These are phyloP conservation scores for Lipotes vexillifer DNA, from an alignment of 2,113 vertebrate species.

Conservation along the genomic window DNA sequence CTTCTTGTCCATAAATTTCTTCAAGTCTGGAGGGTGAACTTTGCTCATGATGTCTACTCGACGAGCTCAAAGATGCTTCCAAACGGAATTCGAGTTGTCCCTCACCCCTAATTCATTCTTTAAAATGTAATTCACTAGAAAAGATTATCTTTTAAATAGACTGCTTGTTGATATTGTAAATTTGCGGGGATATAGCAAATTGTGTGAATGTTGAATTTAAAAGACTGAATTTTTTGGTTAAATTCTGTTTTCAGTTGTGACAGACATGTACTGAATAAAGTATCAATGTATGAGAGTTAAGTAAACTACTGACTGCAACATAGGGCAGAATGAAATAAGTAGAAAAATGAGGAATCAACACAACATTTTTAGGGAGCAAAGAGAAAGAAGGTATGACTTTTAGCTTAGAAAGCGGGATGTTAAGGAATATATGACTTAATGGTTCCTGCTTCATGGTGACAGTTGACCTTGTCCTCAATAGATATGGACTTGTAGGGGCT, in stretches of 20 bases:
- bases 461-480: slow-evolving; percentile 1
- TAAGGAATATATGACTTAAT: not conserved
- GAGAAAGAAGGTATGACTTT: not conserved
- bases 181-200: not conserved
- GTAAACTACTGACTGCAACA: not conserved
- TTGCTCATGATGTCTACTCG: too few relatives aligned
- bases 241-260: not conserved
- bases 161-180: not conserved
- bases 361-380: not conserved
- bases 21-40: too few relatives aligned
- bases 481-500: not conserved
- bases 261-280: not conserved
- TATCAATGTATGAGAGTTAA: not conserved
- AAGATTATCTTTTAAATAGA: slow-evolving; percentile 14
- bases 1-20: too few relatives aligned
- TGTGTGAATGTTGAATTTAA: not conserved
- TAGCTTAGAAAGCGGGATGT: not conserved
- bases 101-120: not conserved
- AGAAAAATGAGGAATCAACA: not conserved
- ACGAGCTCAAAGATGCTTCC: too few relatives aligned
- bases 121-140: not conserved
- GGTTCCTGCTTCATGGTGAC: not conserved
- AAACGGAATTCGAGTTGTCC: too few relatives aligned
- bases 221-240: not conserved
- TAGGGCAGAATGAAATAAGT: not conserved